Evolutionary conservation across 37 sponge, comb jelly and placozoan species (phyloP), one percentile per base, ranked within the genome.

Genomic region (Chondrilla cf. caribensis): DNA sequence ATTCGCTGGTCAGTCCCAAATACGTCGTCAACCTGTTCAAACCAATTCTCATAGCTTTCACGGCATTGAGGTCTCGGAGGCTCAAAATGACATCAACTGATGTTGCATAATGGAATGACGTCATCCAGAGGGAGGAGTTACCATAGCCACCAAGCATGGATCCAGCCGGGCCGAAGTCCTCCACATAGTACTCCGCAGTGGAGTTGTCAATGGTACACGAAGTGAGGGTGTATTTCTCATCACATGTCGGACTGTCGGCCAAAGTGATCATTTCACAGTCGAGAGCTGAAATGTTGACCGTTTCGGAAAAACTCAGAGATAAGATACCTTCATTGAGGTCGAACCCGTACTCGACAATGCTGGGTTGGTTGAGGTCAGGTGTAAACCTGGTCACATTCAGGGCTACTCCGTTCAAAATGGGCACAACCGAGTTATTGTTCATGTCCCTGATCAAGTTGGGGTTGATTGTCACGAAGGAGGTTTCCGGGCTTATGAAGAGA

Each of bases 31-130:
- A 43, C 35, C 57, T 17, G 0, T 41, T n/a, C 14, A 33, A 40
- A 35, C 91, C 96, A 38, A 96, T 96, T 24, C 80, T 81, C 57
- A 86, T 65, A 26, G 79, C 88, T 71, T 96, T 96, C 55, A 96
- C 60, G 8, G 58, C 78, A 84, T 96, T 96, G 70, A 92, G 57
- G 60, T 96, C 96, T 37, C 67, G 40, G 2, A 90, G 87, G 37
- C 83, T 67, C 0, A 96, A 38, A 18, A 38, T 75, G 59, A 96
- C 84, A 21, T 88, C 58, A 11, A 90, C 72, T 31, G 58, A 33
- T 38, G 84, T 85, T 17, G 79, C 59, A 55, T 95, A 95, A 37
- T 87, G 84, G 66, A 84, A 88, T 18, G 86, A 66, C 0, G 93
- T 92, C 24, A 79, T 83, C 96, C 96, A 95, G 55, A 77, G 89